phyloP scores from a whole-genome alignment of 2,888 invertebrate species.

The Eristalis tenax region DNA sequence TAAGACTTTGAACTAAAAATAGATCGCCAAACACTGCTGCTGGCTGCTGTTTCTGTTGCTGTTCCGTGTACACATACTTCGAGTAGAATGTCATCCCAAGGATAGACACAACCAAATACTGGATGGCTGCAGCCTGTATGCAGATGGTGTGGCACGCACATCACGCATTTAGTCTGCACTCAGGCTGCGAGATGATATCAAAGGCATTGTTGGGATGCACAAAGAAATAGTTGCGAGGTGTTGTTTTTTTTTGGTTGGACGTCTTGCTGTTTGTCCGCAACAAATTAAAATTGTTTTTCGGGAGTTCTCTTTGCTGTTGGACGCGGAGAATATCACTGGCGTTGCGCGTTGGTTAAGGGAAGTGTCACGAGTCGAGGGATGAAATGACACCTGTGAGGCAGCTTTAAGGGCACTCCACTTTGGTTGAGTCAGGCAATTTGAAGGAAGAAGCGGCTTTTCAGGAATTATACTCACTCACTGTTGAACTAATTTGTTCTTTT shows the following conservation, averaged over 20 bases:
- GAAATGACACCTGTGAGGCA: no score
- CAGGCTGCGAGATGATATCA: slow-evolving; percentile 39
- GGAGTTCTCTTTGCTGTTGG: background rate
- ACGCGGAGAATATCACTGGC: background rate
- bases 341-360: background rate
- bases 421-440: no score
- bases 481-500: no score
- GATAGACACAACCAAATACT: slow-evolving; percentile 2
- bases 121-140: slow-evolving; percentile 26
- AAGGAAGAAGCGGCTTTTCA: no score
- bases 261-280: slow-evolving; percentile 48
- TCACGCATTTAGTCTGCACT: background rate
- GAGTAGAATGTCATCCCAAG: slow-evolving; percentile 58
- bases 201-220: slow-evolving; percentile 64
- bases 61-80: slow-evolving; percentile 42
- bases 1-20: slow-evolving; percentile 70
- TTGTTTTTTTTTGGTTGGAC: slow-evolving; percentile 29
- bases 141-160: slow-evolving; percentile 41
- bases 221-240: slow-evolving; percentile 38
- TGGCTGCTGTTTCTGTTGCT: slow-evolving; percentile 1
- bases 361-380: no score
- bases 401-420: no score
- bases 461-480: no score
- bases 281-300: slow-evolving; percentile 65
- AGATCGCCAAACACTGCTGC: slow-evolving; percentile 1